These are phyloP conservation scores for Sciurus niger DNA, from an alignment of 2,113 vertebrate genomes.

Conservation along the genomic window DNA sequence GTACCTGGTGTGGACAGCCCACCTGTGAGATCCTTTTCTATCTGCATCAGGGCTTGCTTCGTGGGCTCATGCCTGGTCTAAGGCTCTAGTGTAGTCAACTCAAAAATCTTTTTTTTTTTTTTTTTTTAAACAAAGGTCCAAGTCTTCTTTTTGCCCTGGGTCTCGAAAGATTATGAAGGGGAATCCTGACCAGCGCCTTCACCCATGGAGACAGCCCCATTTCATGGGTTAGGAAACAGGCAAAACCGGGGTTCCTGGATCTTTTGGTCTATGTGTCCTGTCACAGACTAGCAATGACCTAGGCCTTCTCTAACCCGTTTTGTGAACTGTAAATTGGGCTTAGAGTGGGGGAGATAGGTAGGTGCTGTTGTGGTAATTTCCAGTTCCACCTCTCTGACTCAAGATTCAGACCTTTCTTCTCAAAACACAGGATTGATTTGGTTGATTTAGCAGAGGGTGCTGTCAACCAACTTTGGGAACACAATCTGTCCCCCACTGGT, in stretches of 20 bases:
- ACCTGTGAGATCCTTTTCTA: not conserved
- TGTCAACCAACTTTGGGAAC: not conserved
- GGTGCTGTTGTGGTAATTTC: not conserved
- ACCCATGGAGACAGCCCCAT: not conserved
- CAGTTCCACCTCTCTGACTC: not conserved
- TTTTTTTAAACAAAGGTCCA: not conserved
- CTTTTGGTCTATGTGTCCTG: not conserved
- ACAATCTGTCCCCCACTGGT: not conserved
- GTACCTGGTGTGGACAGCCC: not conserved
- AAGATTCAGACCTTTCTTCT: not conserved
- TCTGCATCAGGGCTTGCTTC: not conserved
- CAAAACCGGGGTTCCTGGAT: not conserved
- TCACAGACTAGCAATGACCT: too few relatives aligned
- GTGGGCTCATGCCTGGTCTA: too few relatives aligned
- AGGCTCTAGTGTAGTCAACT: not conserved
- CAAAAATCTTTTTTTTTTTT: not conserved
- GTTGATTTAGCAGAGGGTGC: not conserved
- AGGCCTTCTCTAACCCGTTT: not conserved
- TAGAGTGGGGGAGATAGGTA: not conserved
- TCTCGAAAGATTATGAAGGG: not conserved
- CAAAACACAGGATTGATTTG: not conserved
- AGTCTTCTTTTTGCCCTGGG: not conserved
- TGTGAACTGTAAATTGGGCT: not conserved
- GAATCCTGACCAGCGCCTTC: not conserved
- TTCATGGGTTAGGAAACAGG: not conserved